A percentile compares a stretch with the other conserved stretches of the same genome.
Conservation (phyloP, 2,797 vertebrate species). For the Anguilla pacifica region DNA sequence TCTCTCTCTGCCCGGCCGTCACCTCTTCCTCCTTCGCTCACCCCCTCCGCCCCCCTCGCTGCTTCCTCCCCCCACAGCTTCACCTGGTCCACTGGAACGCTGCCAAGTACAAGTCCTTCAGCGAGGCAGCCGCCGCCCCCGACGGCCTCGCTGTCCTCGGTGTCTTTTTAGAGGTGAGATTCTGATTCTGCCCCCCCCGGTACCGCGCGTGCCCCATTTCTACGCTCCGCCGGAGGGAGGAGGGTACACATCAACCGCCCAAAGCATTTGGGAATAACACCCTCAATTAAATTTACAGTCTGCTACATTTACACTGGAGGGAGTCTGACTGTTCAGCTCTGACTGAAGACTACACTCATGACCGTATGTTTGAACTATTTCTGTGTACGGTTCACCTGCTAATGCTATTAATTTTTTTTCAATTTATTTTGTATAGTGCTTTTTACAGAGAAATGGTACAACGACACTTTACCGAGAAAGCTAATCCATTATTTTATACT, state of each 20-base stretch:
- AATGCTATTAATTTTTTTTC: background rate
- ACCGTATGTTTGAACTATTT: background rate
- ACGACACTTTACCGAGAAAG: too few relatives aligned
- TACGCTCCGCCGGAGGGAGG: background rate
- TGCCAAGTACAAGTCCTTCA: slow-evolving; percentile 84
- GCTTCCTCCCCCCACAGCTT: slow-evolving; percentile 70
- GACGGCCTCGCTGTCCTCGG: slow-evolving; percentile 93
- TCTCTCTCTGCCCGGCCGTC: background rate
- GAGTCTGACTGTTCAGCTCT: background rate
- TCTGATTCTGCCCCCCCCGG: background rate
- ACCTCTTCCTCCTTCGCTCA: background rate
- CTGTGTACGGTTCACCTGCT: background rate
- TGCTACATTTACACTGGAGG: background rate
- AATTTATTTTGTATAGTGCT: too few relatives aligned
- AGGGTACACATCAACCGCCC: background rate
- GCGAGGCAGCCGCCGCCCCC: slow-evolving; percentile 81
- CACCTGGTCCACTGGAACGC: slow-evolving; percentile 98
- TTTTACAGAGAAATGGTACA: too few relatives aligned
- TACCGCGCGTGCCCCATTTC: background rate
- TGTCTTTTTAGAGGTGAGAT: slow-evolving; percentile 91
- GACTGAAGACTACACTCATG: background rate
- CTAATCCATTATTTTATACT: background rate
- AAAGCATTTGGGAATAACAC: background rate
- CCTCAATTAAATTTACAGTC: background rate
- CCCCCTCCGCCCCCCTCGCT: background rate